Evolutionary conservation across 2,888 invertebrate species (phyloP).

Genomic region (Lithophane semibrunnea): DNA sequence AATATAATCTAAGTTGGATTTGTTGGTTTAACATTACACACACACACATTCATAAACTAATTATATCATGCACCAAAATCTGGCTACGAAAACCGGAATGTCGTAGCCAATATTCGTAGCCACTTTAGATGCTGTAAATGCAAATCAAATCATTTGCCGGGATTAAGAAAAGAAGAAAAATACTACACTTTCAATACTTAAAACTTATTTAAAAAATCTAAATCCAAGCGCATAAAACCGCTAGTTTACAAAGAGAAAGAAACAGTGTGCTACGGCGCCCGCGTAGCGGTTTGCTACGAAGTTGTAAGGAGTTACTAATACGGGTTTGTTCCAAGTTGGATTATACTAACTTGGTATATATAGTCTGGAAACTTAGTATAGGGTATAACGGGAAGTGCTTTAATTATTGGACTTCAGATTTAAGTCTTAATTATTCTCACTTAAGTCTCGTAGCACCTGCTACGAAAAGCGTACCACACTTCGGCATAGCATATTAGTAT

Average conservation of each 20-base stretch:
- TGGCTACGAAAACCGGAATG: neutral
- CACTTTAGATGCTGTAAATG: neutral
- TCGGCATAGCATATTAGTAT: constrained; percentile 11
- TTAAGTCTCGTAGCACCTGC: constrained; percentile 41
- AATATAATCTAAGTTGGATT: neutral
- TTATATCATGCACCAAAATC: neutral
- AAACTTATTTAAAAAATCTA: constrained; percentile 25
- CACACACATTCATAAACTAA: neutral
- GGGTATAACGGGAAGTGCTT: constrained; percentile 50
- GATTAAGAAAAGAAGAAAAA: neutral
- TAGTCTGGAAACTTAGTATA: constrained; percentile 56
- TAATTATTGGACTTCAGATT: constrained; percentile 58
- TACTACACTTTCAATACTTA: constrained; percentile 20
- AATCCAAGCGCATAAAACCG: constrained; percentile 33
- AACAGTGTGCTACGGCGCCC: constrained; percentile 59
- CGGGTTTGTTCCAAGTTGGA: constrained; percentile 66
- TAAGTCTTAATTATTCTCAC: constrained; percentile 46
- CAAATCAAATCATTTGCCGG: neutral
- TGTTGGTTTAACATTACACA: neutral
- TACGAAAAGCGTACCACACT: constrained; percentile 46
- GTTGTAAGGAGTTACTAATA: constrained; percentile 67
- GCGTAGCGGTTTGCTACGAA: constrained; percentile 67
- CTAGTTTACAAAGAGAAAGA: constrained; percentile 51
- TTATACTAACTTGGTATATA: constrained; percentile 65
- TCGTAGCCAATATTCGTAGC: neutral